A percentile compares a stretch with the other conserved stretches of the same genome.
These are phyloP conservation scores for Caenorhabditis afra DNA, from an alignment of 2,888 invertebrate genomes.

Conservation along the genomic window DNA sequence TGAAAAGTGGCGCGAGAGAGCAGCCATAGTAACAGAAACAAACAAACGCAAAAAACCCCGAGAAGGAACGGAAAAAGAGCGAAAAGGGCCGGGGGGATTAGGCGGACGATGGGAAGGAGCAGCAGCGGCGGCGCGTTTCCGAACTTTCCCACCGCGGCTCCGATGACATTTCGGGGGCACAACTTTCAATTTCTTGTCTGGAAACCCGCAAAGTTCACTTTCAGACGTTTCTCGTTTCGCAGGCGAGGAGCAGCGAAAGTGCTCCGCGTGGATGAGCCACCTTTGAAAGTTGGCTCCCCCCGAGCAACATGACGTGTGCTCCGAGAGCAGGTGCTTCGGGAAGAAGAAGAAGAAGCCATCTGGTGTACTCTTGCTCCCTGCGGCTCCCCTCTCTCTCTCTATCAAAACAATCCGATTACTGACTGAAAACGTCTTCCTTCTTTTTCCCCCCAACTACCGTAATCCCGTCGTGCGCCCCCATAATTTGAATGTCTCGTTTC, in stretches of 20 bases:
- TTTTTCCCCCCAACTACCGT: too few species aligned
- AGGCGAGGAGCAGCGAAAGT: neutral
- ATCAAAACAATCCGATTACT: too few species aligned
- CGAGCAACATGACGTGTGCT: neutral
- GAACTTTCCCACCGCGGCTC: conserved; percentile 19
- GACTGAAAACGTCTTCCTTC: too few species aligned
- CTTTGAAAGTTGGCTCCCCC: neutral
- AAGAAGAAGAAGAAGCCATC: conserved; percentile 24
- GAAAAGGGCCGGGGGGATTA: neutral
- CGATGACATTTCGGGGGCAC: conserved; percentile 11
- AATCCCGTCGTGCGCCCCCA: too few species aligned
- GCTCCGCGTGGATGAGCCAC: neutral
- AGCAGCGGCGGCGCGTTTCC: too few species aligned
- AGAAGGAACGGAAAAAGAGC: neutral
- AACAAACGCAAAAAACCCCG: neutral
- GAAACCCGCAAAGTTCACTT: too few species aligned
- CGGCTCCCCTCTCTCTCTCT: too few species aligned
- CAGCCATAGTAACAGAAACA: conserved; percentile 49
- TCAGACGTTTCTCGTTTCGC: too few species aligned
- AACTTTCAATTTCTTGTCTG: too few species aligned
- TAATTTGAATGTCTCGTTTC: too few species aligned
- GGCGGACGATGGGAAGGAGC: conserved; percentile 4
- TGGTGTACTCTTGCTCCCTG: conserved; percentile 13
- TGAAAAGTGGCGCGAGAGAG: neutral
- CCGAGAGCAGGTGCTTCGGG: neutral